Percentiles rank a stretch among this genome's conserved stretches.
phyloP scores from a whole-genome alignment of 2,113 vertebrate species.

The Ameiurus melas region DNA sequence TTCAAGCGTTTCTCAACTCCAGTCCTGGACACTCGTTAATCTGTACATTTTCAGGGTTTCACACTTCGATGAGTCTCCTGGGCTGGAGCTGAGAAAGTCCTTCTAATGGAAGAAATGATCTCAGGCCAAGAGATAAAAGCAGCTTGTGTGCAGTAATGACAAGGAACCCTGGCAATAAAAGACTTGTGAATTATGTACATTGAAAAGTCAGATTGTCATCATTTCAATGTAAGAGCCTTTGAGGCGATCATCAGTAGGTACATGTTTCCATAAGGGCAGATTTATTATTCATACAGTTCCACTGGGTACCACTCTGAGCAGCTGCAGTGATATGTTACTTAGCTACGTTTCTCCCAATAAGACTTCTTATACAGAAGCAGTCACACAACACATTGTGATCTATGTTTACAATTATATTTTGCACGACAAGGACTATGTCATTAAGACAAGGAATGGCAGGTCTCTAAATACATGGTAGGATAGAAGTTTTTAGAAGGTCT shows the following conservation, averaged over 20 bases:
- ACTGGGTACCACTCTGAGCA: slow-evolving; percentile 13
- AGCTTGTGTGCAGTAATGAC: background rate
- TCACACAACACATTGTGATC: background rate
- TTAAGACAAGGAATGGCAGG: background rate
- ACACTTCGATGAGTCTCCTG: background rate
- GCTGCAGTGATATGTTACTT: background rate
- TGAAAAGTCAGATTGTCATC: background rate
- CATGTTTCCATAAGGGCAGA: slow-evolving; percentile 1
- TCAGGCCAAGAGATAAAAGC: background rate
- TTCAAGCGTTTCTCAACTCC: too few relatives aligned
- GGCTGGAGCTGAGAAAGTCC: background rate
- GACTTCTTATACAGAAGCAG: background rate
- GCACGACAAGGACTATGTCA: background rate
- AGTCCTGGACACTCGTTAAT: too few relatives aligned
- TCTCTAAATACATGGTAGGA: background rate
- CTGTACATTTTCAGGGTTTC: too few relatives aligned
- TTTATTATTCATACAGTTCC: background rate
- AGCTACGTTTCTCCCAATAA: background rate
- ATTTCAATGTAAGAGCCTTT: background rate
- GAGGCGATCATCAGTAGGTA: background rate
- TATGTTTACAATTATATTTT: background rate
- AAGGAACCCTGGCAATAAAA: slow-evolving; percentile 8
- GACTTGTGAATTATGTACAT: background rate
- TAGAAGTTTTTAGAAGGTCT: slow-evolving; percentile 5
- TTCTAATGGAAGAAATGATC: background rate